A percentile compares a stretch with the other conserved stretches of the same genome.
phyloP scores from a whole-genome alignment of 1,140 invertebrate species.

The Laupala kohalensis region DNA sequence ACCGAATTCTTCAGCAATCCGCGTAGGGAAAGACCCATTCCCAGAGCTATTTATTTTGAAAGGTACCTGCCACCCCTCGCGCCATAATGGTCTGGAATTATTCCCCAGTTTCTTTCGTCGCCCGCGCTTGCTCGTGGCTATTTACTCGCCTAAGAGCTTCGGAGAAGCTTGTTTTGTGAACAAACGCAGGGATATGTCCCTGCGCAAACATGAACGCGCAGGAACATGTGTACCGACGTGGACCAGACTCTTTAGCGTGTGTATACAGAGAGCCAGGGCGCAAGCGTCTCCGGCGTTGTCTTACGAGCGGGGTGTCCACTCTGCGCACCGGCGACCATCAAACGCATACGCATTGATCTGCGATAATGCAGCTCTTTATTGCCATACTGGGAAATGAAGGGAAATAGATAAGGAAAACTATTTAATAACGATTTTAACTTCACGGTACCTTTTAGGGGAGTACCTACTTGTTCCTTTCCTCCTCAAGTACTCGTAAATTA shows the following conservation, averaged over 20 bases:
- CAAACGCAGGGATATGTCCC: background rate
- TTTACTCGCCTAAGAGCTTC: background rate
- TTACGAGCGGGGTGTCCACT: background rate
- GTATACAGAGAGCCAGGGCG: background rate
- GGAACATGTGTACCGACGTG: background rate
- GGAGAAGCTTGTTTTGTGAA: background rate
- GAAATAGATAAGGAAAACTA: too few species aligned
- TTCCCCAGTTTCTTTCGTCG: background rate
- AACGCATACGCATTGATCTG: too few species aligned
- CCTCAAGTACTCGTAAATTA: too few species aligned
- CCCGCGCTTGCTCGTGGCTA: background rate
- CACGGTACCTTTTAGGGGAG: too few species aligned
- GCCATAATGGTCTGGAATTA: background rate
- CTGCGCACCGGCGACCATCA: background rate
- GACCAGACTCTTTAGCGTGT: background rate
- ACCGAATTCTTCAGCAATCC: background rate
- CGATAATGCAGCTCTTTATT: too few species aligned
- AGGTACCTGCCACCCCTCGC: background rate
- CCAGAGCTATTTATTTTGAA: background rate
- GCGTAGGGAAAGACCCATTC: too few species aligned
- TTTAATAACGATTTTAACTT: too few species aligned
- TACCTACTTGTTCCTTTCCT: too few species aligned
- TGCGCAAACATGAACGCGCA: background rate
- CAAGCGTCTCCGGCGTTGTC: background rate
- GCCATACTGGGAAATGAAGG: too few species aligned